A percentile compares a stretch with the other conserved stretches of the same genome.
Conservation (phyloP, 2,888 invertebrate genomes). For the Enoplolaimus lenunculus region DNA sequence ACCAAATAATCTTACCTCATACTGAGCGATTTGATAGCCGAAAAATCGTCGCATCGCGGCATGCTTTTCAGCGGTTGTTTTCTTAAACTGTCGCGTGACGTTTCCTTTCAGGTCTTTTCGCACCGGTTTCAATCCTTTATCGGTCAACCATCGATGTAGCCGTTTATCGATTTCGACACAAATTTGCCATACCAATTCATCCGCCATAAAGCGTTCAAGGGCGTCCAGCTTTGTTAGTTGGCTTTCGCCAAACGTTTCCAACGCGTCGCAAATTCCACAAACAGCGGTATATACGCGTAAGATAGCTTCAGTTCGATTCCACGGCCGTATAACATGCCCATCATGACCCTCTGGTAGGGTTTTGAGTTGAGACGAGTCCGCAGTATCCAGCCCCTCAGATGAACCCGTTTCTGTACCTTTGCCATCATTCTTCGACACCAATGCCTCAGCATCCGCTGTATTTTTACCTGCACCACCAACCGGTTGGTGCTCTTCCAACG, state of each 20-base stretch:
- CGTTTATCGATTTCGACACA: neutral
- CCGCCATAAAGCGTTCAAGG: neutral
- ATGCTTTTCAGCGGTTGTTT: neutral
- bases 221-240: neutral
- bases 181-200: neutral
- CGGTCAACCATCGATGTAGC: neutral
- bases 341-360: neutral
- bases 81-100: neutral
- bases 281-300: neutral
- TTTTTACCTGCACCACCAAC: too few species aligned
- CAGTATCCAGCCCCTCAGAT: neutral
- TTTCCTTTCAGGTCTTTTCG: neutral
- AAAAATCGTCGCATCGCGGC: neutral
- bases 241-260: neutral
- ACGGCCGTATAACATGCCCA: neutral
- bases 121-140: neutral
- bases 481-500: neutral
- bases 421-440: too few species aligned
- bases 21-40: neutral
- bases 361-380: neutral
- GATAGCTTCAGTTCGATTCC: neutral
- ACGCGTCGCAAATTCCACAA: neutral
- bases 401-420: neutral
- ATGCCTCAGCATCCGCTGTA: too few species aligned
- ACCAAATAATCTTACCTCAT: neutral